Conservation (phyloP, 1,140 invertebrate genomes). For the Pomacea maculata region DNA sequence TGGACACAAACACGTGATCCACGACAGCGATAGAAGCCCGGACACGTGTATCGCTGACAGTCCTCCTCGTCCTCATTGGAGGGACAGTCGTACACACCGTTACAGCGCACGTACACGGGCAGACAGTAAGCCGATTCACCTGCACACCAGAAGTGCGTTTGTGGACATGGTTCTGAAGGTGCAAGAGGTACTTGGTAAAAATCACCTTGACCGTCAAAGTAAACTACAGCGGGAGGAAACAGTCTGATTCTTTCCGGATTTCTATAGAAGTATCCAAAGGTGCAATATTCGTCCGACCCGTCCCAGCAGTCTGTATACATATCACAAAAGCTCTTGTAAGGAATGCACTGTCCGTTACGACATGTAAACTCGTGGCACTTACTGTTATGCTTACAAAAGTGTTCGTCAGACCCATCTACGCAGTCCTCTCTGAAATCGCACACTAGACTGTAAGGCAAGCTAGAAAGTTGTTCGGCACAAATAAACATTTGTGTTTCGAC, state of each 20-base stretch:
- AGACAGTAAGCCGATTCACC: conserved; percentile 2
- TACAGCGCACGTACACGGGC: conserved; percentile 15
- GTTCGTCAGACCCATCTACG: conserved; percentile 10
- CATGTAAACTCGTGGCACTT: background rate
- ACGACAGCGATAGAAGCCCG: conserved; percentile 17
- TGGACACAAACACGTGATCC: conserved; percentile 15
- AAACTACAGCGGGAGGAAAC: background rate
- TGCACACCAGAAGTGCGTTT: conserved; percentile 5
- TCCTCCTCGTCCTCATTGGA: conserved; percentile 5
- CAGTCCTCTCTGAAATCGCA: conserved; percentile 22
- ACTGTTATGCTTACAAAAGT: background rate
- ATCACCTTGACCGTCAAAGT: background rate
- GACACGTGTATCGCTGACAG: background rate
- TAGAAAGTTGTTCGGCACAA: background rate
- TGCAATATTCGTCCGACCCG: background rate
- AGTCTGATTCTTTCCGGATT: background rate
- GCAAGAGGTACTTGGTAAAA: background rate
- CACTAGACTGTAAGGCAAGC: background rate
- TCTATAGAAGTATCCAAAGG: background rate
- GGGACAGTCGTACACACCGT: conserved; percentile 6
- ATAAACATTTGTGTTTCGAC: background rate
- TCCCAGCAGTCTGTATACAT: conserved; percentile 10
- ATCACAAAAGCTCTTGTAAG: background rate
- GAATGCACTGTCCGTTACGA: conserved; percentile 4
- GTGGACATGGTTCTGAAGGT: background rate